Evolutionary conservation across 1,140 invertebrate species (phyloP), one percentile per base, ranked within the genome.

Genomic region (Apis dorsata): DNA sequence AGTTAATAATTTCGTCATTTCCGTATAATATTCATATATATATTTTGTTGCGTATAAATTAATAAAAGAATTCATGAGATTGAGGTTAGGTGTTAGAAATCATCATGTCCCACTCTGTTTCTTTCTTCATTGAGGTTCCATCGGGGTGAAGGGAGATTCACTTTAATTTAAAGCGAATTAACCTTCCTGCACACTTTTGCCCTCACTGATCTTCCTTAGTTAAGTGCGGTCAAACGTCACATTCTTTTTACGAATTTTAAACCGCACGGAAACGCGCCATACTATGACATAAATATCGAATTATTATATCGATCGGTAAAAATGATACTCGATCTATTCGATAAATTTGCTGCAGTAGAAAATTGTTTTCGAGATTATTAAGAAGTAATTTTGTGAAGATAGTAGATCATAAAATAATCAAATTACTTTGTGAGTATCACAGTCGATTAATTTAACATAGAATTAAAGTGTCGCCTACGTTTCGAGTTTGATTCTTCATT

Each of bases 121-220:
- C 63, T 69, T 68, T 68, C 62, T 81, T 65, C n/a, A 59, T 49
- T 0, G 55, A 13, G 7, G n/a, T 21, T 69, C 59, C 21, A 53
- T 15, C 44, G 24, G 9, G 53, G 63, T 65, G 74, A 62, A 71
- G 60, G 49, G 59, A 68, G 65, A 77, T 71, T 24, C 75, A 28
- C 62, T 76, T 82, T 82, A 85, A 85, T 82, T 85, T 63, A 69
- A 71, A 59, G 19, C 59, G 69, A 83, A 79, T 85, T 85, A 85
- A 85, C 84, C 84, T 85, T 84, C 55, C 60, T 59, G 74, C 69
- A 70, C 53, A 17, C 57, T 69, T 71, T 60, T 83, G 80, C 81
- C 75, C 84, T 69, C 81, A 57, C 63, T 83, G 81, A 85, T 83
- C 81, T 57, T 24, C n/a, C 24, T 55, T 76, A 44, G 57, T 78